phyloP scores from a whole-genome alignment of 2,797 vertebrate genomes.

The Cuculus canorus region DNA sequence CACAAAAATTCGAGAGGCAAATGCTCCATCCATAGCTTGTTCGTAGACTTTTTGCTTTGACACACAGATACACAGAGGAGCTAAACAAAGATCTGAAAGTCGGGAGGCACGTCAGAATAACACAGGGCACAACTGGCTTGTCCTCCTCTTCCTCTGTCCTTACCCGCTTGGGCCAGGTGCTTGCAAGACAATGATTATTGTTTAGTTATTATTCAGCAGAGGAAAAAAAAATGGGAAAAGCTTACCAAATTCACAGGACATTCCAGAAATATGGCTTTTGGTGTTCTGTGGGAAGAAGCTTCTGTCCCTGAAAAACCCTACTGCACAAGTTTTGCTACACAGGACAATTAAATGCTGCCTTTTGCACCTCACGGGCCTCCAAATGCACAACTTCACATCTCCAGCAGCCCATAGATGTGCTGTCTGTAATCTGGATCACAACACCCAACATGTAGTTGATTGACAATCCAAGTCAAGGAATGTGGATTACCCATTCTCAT shows the following conservation, averaged over 20 bases:
- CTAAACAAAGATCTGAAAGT: slow-evolving; percentile 45
- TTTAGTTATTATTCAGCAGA: not conserved
- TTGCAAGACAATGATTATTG: not conserved
- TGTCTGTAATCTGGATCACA: not conserved
- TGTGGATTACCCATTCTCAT: too few species aligned
- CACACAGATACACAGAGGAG: slow-evolving; percentile 16
- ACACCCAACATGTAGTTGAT: not conserved
- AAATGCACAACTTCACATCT: not conserved
- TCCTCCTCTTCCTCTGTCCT: not conserved
- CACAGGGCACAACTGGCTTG: not conserved
- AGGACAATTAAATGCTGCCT: accelerated
- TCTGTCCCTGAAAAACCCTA: not conserved
- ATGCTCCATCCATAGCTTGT: slow-evolving; percentile 32
- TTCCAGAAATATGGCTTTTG: not conserved
- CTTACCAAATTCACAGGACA: not conserved
- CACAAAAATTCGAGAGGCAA: slow-evolving; percentile 33
- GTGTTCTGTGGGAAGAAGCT: not conserved
- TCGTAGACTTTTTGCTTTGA: slow-evolving; percentile 14
- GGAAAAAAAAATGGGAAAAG: not conserved
- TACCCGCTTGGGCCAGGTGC: not conserved
- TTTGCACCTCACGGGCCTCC: not conserved
- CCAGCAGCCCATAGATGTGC: not conserved
- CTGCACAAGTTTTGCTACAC: not conserved
- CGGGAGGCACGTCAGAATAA: slow-evolving; percentile 7
- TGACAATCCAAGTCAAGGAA: too few species aligned